Evolutionary conservation across 30 jellyfish, hydroid and myxozoan genomes (phyloP).

Genomic region (Haliclystus octoradiatus): DNA sequence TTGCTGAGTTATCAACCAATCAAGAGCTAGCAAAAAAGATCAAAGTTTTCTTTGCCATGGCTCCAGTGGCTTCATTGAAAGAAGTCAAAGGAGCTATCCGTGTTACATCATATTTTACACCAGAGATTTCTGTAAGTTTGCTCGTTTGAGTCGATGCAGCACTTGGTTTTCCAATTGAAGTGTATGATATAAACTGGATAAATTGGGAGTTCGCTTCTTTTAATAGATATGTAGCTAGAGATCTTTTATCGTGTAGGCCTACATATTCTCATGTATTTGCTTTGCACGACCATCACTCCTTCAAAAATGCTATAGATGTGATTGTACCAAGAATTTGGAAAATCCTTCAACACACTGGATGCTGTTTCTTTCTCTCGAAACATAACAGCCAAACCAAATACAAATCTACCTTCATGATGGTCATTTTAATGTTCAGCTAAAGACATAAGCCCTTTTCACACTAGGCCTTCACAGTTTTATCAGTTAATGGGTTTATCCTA

Average conservation of each 20-base stretch:
- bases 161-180: not conserved
- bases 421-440: too few species aligned
- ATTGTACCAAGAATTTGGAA: too few species aligned
- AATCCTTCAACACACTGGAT: not conserved
- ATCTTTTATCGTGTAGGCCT: not conserved
- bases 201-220: too few species aligned
- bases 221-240: too few species aligned
- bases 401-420: too few species aligned
- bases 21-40: conserved; percentile 57
- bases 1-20: conserved; percentile 58
- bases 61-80: conserved; percentile 63
- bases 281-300: too few species aligned
- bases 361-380: not conserved
- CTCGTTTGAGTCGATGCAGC: not conserved
- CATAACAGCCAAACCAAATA: not conserved
- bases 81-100: conserved; percentile 59
- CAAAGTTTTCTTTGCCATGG: conserved; percentile 69
- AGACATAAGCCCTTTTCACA: too few species aligned
- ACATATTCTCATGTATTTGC: not conserved
- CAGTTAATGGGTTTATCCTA: too few species aligned
- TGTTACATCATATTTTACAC: conserved; percentile 35
- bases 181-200: too few species aligned
- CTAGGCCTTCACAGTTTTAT: too few species aligned
- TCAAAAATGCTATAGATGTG: too few species aligned
- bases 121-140: conserved; percentile 50